These are phyloP conservation scores for Rhagium mordax DNA, from an alignment of 2,888 invertebrate genomes.

Conservation along the genomic window DNA sequence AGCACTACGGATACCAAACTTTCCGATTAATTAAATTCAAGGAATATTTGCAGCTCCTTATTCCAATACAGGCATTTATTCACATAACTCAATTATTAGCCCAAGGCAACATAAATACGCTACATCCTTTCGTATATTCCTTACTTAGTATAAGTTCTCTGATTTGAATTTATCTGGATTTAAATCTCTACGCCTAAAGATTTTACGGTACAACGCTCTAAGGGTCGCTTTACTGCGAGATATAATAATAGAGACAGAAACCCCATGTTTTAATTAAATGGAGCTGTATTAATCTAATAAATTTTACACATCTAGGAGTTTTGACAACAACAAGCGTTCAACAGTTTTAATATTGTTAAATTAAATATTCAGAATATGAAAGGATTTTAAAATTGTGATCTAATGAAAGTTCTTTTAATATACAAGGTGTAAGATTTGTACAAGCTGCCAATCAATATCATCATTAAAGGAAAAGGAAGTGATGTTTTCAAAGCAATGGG, in stretches of 20 bases:
- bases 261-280: conserved; percentile 25
- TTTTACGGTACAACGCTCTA: neutral
- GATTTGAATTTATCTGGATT: conserved; percentile 17
- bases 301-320: conserved; percentile 2
- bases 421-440: too few relatives aligned
- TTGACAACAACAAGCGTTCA: neutral
- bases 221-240: conserved; percentile 4
- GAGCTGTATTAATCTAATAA: conserved; percentile 14
- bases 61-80: neutral
- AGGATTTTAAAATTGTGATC: too few relatives aligned
- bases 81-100: neutral
- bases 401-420: too few relatives aligned
- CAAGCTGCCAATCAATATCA: too few relatives aligned
- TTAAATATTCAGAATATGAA: neutral
- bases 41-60: neutral
- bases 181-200: conserved; percentile 12
- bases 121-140: neutral
- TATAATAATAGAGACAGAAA: conserved; percentile 2
- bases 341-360: conserved; percentile 6
- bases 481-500: too few relatives aligned
- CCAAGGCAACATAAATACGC: neutral
- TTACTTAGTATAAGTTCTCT: neutral
- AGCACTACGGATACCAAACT: too few relatives aligned
- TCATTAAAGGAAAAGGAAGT: too few relatives aligned
- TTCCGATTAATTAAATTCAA: neutral